A percentile compares a stretch with the other conserved stretches of the same genome.
These are phyloP conservation scores for Adineta ricciae DNA, from an alignment of 2,888 invertebrate genomes.

Conservation along the genomic window DNA sequence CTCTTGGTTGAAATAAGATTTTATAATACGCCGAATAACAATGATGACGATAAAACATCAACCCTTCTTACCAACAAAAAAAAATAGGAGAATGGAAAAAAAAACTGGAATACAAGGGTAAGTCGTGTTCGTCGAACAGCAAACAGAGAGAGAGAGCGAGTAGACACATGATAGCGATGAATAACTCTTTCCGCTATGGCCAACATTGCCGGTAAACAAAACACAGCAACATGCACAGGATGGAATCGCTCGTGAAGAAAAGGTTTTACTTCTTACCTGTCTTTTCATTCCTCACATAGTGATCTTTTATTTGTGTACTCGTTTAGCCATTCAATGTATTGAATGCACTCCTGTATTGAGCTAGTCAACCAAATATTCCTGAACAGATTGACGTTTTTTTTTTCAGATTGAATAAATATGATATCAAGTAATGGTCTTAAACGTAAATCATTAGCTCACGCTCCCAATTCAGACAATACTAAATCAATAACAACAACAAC, in stretches of 20 bases:
- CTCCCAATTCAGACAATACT: background rate
- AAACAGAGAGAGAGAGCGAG: background rate
- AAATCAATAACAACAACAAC: background rate
- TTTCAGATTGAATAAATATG: background rate
- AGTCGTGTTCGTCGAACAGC: background rate
- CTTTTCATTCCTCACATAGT: background rate
- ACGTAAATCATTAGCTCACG: background rate
- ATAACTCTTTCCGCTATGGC: background rate
- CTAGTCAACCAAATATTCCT: too few species aligned
- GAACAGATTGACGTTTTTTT: background rate
- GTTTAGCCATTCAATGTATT: background rate
- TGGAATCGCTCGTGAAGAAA: background rate
- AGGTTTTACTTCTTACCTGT: background rate
- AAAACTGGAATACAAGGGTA: slow-evolving; percentile 13
- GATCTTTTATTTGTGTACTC: background rate
- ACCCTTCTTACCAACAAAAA: slow-evolving; percentile 15
- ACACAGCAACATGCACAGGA: background rate
- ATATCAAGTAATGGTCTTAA: background rate
- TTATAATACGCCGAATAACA: slow-evolving; percentile 7
- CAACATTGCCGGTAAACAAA: slow-evolving; percentile 4
- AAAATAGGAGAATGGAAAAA: slow-evolving; percentile 12
- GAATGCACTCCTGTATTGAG: background rate
- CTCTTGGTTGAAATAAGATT: background rate
- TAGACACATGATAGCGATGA: slow-evolving; percentile 9
- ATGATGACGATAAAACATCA: slow-evolving; percentile 11